Percentiles rank a stretch among this genome's conserved stretches.
These are phyloP conservation scores for Tapera naevia DNA, from an alignment of 2,797 vertebrate species.

Conservation along the genomic window DNA sequence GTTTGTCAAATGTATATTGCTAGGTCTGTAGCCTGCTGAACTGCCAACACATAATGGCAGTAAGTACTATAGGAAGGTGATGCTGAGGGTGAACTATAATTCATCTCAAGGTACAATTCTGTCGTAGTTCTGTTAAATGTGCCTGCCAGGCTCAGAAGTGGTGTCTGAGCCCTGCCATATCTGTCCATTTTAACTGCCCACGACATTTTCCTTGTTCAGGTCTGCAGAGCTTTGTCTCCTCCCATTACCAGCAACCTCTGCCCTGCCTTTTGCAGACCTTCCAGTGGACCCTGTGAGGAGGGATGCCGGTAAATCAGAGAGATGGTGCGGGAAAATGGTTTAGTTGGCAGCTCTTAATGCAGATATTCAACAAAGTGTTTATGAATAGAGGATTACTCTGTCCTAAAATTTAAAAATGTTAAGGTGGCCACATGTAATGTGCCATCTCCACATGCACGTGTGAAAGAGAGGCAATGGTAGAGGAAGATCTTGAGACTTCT, in stretches of 20 bases:
- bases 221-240: not conserved
- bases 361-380: not conserved
- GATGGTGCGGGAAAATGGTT: slow-evolving; percentile 42
- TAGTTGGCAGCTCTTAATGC: slow-evolving; percentile 28
- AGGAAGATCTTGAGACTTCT: not conserved
- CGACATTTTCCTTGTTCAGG: not conserved
- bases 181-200: not conserved
- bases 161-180: not conserved
- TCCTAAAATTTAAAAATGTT: slow-evolving; percentile 19
- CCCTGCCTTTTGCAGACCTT: not conserved
- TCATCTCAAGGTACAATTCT: not conserved
- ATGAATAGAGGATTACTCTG: slow-evolving; percentile 18
- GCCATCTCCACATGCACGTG: not conserved
- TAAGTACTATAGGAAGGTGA: slow-evolving; percentile 2
- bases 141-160: not conserved
- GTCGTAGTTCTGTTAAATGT: not conserved
- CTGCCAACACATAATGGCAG: not conserved
- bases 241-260: not conserved
- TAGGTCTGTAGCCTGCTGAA: slow-evolving; percentile 9
- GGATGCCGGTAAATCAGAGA: slow-evolving; percentile 43
- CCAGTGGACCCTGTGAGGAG: not conserved
- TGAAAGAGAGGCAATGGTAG: not conserved
- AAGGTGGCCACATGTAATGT: not conserved
- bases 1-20: not conserved
- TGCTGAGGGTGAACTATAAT: slow-evolving; percentile 28